These are phyloP conservation scores for Pocillopora damicornis DNA, from an alignment of 64 coral and sea anemone genomes.

Conservation along the genomic window DNA sequence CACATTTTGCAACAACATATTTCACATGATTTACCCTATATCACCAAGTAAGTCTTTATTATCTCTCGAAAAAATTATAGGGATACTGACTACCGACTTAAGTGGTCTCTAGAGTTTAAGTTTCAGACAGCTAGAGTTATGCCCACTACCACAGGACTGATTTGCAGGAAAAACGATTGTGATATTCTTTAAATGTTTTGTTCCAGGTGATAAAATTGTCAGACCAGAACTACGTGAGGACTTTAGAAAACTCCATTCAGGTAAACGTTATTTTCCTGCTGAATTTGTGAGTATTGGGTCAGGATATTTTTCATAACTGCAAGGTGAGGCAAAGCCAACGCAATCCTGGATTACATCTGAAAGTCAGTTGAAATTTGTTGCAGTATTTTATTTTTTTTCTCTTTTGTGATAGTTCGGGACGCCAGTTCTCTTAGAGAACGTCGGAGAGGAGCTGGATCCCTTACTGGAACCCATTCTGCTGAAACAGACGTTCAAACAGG, in stretches of 20 bases:
- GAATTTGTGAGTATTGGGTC: background rate
- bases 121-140: no score
- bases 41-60: no score
- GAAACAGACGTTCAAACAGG: conserved; percentile 64
- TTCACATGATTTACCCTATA: no score
- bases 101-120: no score
- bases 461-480: conserved; percentile 52
- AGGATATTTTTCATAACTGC: no score
- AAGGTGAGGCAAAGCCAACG: no score
- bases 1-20: no score
- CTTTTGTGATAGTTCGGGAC: conserved; percentile 41
- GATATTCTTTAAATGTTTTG: background rate
- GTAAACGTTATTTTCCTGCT: conserved; percentile 2
- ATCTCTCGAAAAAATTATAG: no score
- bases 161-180: no score
- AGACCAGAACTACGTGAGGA: conserved; percentile 87
- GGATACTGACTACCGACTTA: no score
- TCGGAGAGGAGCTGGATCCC: conserved; percentile 61
- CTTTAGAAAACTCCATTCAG: conserved; percentile 92
- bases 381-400: background rate
- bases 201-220: conserved; percentile 86
- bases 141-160: no score
- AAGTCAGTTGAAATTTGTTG: background rate
- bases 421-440: conserved; percentile 64
- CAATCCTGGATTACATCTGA: no score